Evolutionary conservation across 2,113 vertebrate genomes (phyloP).

Genomic region (Thamnophis sirtalis): DNA sequence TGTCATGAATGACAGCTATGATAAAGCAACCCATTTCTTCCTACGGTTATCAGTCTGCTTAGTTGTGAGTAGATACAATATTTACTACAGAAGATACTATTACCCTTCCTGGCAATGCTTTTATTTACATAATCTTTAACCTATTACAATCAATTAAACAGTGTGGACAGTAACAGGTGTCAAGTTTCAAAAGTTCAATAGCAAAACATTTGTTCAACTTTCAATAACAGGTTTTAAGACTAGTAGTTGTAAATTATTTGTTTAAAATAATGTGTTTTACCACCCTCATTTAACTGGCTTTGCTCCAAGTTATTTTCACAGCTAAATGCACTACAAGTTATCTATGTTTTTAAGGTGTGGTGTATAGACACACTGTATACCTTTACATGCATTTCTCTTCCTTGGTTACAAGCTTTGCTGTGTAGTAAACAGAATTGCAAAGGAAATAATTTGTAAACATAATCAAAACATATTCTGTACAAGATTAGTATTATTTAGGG

Average conservation of each 20-base stretch:
- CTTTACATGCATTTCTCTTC: not conserved
- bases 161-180: not conserved
- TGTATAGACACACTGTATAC: not conserved
- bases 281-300: not conserved
- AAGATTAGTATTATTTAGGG: not conserved
- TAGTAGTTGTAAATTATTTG: fast-evolving
- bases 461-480: not conserved
- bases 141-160: not conserved
- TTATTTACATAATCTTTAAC: not conserved
- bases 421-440: not conserved
- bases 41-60: not conserved
- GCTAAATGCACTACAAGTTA: too few relatives aligned
- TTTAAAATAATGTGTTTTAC: not conserved
- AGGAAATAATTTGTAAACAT: not conserved
- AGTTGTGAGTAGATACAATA: not conserved
- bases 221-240: not conserved
- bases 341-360: not conserved
- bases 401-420: not conserved
- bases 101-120: not conserved
- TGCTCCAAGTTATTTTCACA: not conserved
- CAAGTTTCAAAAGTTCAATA: not conserved
- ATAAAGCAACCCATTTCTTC: not conserved
- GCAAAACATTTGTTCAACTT: not conserved
- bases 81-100: not conserved
- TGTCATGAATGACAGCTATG: not conserved